Percentiles rank a stretch among this genome's conserved stretches.
Evolutionary conservation across 2,113 vertebrate genomes (phyloP).

Genomic region (Aplodontia rufa): DNA sequence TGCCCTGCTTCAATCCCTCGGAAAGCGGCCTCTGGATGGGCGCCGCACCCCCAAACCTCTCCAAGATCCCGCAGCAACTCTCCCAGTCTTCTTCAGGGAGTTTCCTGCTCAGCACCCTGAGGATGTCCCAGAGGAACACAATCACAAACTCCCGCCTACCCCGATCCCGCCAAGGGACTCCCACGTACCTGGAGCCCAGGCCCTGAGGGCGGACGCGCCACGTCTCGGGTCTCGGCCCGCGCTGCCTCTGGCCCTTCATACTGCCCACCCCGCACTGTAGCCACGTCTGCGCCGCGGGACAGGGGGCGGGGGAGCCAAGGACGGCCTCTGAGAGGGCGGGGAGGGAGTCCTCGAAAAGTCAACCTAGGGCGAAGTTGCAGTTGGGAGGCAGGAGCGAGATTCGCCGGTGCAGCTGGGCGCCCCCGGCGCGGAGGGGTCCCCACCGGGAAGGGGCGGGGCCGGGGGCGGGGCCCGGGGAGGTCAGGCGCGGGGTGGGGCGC

Average conservation of each 20-base stretch:
- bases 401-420: background rate
- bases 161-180: background rate
- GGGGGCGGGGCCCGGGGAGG: slow-evolving; percentile 14
- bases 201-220: slow-evolving; percentile 29
- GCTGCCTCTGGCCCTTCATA: slow-evolving; percentile 58
- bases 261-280: background rate
- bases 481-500: background rate
- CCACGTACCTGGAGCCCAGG: slow-evolving; percentile 66
- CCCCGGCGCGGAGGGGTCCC: accelerated
- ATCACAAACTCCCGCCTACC: background rate
- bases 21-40: background rate
- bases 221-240: slow-evolving; percentile 22
- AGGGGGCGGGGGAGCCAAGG: background rate
- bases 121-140: background rate
- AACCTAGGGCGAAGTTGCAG: background rate
- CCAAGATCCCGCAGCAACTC: background rate
- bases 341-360: background rate
- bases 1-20: background rate
- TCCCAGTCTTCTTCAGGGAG: background rate
- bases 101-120: background rate
- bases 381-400: background rate
- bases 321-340: background rate
- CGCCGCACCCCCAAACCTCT: background rate
- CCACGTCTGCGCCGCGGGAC: slow-evolving; percentile 35
- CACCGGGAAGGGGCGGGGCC: background rate